Conservation (phyloP, 1,140 invertebrate genomes). For the Rhizoglyphus robini region DNA sequence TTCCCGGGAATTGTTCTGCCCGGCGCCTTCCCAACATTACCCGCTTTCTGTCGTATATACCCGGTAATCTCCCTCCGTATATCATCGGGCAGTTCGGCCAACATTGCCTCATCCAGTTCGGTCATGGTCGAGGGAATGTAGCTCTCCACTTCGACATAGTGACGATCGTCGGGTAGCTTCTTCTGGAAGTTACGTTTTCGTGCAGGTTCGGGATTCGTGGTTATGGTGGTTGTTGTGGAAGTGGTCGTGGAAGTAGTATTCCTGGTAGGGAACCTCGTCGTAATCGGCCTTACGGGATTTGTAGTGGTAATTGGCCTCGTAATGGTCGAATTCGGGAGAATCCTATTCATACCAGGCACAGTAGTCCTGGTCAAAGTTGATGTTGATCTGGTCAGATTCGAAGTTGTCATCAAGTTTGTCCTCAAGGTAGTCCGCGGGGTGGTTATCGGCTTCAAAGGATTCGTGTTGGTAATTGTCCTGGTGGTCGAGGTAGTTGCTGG, state of each 20-base stretch:
- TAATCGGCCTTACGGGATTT: neutral
- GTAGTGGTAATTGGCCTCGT: neutral
- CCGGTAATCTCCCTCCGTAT: neutral
- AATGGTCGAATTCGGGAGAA: neutral
- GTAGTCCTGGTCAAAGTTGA: no score
- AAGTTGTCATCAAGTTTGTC: neutral
- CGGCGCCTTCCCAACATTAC: neutral
- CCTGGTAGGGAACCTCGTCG: neutral
- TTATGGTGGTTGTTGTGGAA: neutral
- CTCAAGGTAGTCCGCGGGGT: neutral
- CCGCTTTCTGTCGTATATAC: neutral
- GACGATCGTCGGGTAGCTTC: neutral
- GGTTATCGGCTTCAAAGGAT: no score
- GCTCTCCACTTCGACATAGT: neutral
- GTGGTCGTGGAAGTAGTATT: neutral
- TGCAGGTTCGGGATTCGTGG: neutral
- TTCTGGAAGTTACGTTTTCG: neutral
- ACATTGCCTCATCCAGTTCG: neutral
- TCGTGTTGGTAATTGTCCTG: no score
- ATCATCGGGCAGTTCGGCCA: slow-evolving; percentile 1
- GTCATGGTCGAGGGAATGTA: neutral
- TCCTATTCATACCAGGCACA: no score
- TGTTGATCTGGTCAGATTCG: neutral
- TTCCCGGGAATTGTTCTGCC: no score
- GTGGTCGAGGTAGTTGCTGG: no score